A percentile compares a stretch with the other conserved stretches of the same genome.
Evolutionary conservation across 2,888 invertebrate species (phyloP).

Genomic region (Melipona beecheii): DNA sequence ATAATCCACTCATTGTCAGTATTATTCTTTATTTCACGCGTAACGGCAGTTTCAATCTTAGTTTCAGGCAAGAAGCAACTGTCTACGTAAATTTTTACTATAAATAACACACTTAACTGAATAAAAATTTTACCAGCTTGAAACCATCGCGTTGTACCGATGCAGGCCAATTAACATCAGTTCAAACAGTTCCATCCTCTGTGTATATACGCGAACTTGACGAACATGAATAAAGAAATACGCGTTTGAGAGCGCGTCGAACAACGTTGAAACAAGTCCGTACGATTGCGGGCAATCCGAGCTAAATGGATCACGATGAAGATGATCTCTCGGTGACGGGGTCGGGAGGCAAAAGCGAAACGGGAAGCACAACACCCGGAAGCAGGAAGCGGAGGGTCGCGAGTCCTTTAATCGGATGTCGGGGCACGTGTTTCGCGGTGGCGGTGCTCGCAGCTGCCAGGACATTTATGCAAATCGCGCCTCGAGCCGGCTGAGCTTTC

Average conservation of each 20-base stretch:
- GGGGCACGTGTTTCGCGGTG: slow-evolving; percentile 80
- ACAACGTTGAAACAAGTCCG: slow-evolving; percentile 5
- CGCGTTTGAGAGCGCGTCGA: background rate
- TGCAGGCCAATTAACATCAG: background rate
- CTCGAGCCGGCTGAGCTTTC: slow-evolving; percentile 79
- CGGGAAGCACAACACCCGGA: slow-evolving; percentile 66
- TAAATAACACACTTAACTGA: background rate
- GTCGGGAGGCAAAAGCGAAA: slow-evolving; percentile 36
- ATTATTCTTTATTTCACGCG: background rate
- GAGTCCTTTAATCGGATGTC: slow-evolving; percentile 79
- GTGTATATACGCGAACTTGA: background rate
- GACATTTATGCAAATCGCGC: slow-evolving; percentile 82
- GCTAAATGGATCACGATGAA: slow-evolving; percentile 44
- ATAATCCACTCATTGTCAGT: no score
- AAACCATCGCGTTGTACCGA: background rate
- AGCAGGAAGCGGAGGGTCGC: slow-evolving; percentile 70
- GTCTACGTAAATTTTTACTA: background rate
- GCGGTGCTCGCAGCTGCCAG: slow-evolving; percentile 79
- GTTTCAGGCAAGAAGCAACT: no score
- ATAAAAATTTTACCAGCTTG: background rate
- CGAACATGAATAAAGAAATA: background rate
- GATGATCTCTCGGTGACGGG: slow-evolving; percentile 40
- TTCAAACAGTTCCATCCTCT: background rate
- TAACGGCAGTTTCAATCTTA: background rate
- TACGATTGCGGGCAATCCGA: slow-evolving; percentile 1